Evolutionary conservation across 2,888 invertebrate species (phyloP).

Genomic region (Podotricha telesiphe): DNA sequence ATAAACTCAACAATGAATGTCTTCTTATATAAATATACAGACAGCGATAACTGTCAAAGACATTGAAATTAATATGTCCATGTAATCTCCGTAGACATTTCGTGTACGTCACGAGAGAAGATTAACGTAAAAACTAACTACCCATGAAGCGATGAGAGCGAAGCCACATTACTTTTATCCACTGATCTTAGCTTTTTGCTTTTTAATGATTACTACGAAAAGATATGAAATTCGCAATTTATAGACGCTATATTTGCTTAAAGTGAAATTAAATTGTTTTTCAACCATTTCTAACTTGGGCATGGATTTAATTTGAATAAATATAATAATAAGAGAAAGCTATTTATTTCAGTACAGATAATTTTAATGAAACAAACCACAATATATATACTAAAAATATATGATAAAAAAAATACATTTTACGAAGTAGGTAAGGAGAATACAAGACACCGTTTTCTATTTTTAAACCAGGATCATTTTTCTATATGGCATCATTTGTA

Average conservation of each 20-base stretch:
- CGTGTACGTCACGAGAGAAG: conserved; percentile 6
- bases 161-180: conserved; percentile 18
- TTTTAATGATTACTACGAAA: neutral
- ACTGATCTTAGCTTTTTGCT: neutral
- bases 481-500: no score
- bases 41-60: neutral
- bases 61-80: no score
- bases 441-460: no score
- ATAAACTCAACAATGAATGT: neutral
- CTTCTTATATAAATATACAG: neutral
- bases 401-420: no score
- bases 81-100: conserved; percentile 5
- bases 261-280: neutral
- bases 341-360: no score
- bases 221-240: neutral
- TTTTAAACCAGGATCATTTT: no score
- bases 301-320: no score
- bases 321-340: no score
- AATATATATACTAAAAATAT: no score
- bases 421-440: no score
- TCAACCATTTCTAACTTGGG: neutral
- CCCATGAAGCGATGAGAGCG: conserved; percentile 11
- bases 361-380: no score
- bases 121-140: conserved; percentile 9
- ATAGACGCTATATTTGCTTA: no score